Evolutionary conservation across 2,113 vertebrate species (phyloP), one percentile per base, ranked within the genome.

Genomic region (Heteronetta atricapilla): DNA sequence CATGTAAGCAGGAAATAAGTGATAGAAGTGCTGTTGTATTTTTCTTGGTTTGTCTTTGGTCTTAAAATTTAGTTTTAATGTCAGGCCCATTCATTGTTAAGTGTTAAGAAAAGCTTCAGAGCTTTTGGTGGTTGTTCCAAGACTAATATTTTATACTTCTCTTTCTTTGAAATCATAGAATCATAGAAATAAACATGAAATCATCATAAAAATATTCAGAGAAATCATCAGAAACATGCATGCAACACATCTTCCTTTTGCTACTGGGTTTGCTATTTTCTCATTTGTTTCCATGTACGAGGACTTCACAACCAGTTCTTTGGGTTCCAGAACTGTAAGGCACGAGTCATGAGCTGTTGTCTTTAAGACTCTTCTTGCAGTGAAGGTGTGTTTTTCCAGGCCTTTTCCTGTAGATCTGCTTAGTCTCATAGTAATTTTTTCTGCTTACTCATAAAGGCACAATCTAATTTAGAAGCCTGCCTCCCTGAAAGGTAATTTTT

Each of bases 311-410:
- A 68, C 4, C 44, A 83, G n/a, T 53, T 73, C 38, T 13, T 84
- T 82, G 52, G 77, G 83, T 68, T 73, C 58, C 56, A 62, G 60
- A 73, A 78, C 40, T 0, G 1, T 77, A 77, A 80, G 74, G 14
- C 34, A 40, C 14, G 36, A 76, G 36, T 82, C 48, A 58, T 88
- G 64, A 75, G 36, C 64, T 88, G 50, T 72, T 94, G 84, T 87
- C 94, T 97, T 74, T 93, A 94, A 53, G 82, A 87, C 82, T 98
- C 95, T 94, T 95, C 10, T 53, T 93, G 48, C 80, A 90, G 92
- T 91, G 93, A 76, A 87, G 89, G 63, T 97, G 95, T 95, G 83
- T 33, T 97, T 86, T 96, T 96, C 89, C 96, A 90, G 66, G 58
- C 23, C 36, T 80, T 92, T 88, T 88, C 46, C 88, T 78, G 34